Percentiles rank a stretch among this genome's conserved stretches.
phyloP scores from a whole-genome alignment of 1,140 invertebrate species.

The Homalodisca vitripennis region DNA sequence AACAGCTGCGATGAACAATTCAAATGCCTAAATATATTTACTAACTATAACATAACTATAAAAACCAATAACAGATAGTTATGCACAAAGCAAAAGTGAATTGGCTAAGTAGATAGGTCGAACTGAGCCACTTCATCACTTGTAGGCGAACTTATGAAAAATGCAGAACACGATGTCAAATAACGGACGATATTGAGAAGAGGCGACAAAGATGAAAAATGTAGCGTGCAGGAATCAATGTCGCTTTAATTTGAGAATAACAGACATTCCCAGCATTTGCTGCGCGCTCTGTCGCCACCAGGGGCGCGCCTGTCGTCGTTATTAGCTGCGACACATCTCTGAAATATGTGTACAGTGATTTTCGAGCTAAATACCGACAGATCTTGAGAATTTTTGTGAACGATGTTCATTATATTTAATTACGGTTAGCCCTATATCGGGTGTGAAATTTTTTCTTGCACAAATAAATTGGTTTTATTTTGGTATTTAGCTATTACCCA shows the following conservation, averaged over 20 bases:
- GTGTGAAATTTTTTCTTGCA: too few species aligned
- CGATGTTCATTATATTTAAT: too few species aligned
- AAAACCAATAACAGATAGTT: too few species aligned
- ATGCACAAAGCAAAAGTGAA: too few species aligned
- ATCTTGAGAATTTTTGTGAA: neutral
- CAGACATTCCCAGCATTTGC: neutral
- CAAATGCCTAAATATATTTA: too few species aligned
- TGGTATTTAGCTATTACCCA: too few species aligned
- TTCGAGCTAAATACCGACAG: neutral
- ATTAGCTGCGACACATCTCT: neutral
- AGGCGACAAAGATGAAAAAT: constrained; percentile 19
- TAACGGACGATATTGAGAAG: neutral
- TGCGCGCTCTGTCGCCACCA: neutral
- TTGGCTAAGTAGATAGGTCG: too few species aligned
- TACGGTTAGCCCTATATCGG: too few species aligned
- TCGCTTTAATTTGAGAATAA: constrained; percentile 22
- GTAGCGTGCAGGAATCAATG: constrained; percentile 20
- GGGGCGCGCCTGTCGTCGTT: neutral
- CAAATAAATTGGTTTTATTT: too few species aligned
- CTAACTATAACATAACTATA: too few species aligned
- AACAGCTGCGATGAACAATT: too few species aligned
- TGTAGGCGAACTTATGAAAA: neutral
- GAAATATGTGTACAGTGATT: neutral
- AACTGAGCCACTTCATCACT: neutral
- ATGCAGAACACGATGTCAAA: constrained; percentile 4